These are phyloP conservation scores for Cololabis saira DNA, from an alignment of 2,113 vertebrate genomes.

Conservation along the genomic window DNA sequence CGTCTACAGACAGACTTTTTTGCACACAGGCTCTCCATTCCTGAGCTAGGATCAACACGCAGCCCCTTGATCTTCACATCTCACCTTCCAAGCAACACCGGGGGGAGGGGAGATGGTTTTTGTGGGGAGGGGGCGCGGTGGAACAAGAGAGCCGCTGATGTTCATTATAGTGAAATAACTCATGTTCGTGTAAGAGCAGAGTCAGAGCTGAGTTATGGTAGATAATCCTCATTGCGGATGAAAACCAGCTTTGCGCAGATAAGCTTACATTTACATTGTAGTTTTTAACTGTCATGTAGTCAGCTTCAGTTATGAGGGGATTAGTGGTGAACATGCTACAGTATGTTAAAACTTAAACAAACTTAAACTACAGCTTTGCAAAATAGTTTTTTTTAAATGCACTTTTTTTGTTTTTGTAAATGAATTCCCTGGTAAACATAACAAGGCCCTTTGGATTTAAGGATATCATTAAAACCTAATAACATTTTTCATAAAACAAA, in stretches of 20 bases:
- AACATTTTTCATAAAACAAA: slow-evolving; percentile 4
- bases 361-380: slow-evolving; percentile 11
- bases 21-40: slow-evolving; percentile 77
- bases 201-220: slow-evolving; percentile 31
- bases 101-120: slow-evolving; percentile 8
- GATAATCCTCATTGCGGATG: slow-evolving; percentile 34
- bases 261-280: slow-evolving; percentile 28
- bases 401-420: slow-evolving; percentile 22
- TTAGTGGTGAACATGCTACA: slow-evolving; percentile 11
- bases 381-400: neutral
- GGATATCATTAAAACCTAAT: neutral
- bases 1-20: slow-evolving; percentile 64
- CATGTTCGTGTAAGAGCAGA: slow-evolving; percentile 29
- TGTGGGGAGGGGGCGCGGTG: slow-evolving; percentile 9
- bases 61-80: slow-evolving; percentile 70
- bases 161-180: slow-evolving; percentile 65
- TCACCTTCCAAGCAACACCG: slow-evolving; percentile 50
- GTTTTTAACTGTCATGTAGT: slow-evolving; percentile 37
- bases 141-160: slow-evolving; percentile 30
- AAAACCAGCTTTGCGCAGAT: slow-evolving; percentile 45
- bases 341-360: slow-evolving; percentile 3
- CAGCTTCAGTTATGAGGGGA: slow-evolving; percentile 18
- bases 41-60: slow-evolving; percentile 73
- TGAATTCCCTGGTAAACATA: slow-evolving; percentile 3
- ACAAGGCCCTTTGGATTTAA: slow-evolving; percentile 15